Base-by-base conservation (phyloP, 2,113 vertebrate species). In the Brachyistius frenatus region DNA sequence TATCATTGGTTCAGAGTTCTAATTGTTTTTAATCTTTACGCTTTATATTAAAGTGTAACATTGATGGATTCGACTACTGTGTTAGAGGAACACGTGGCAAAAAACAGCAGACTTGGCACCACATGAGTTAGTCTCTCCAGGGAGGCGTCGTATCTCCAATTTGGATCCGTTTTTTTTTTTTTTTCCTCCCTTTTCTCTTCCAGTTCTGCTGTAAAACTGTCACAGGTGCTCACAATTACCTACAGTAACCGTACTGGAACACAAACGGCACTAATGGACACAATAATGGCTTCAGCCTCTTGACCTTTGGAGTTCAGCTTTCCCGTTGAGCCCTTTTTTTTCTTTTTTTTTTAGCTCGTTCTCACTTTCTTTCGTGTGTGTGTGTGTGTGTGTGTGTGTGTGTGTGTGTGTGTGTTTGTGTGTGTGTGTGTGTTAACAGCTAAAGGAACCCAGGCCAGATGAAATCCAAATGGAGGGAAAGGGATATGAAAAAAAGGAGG, bases 361-460 rank as follows among this genome's bases (percentile, higher is more conserved):
- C 41, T 23, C 41, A 13, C 54, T 47, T 30, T n/a, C 41, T 0
- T 5, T 44, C 41, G 23, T 23, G 23, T 23, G 23, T 23, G 23
- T 23, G 41, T 44, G 41, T 44, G 41, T 44, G 41, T 44, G 41
- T 44, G 41, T 44, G 41, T 44, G 41, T 44, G 41, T 44, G 41
- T 46, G 46, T 15, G 8, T 30, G 30, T 60, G 31, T 68, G 78
- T 67, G 47, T 53, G 55, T 39, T 8, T 33, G 52, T n/a, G 35
- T 67, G 23, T 57, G 35, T 46, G 32, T 56, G 47, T 58, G 37
- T 66, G 68, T 62, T 57, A 69, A 74, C 54, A 74, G 60, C 53
- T 52, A 15, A n/a, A 47, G 41, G 37, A 78, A 78, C 77, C 53
- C 55, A 36, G 58, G 76, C 83, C 80, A 83, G 78, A 74, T 75